A percentile compares a stretch with the other conserved stretches of the same genome.
Evolutionary conservation across 2,888 invertebrate genomes (phyloP).

Genomic region (Polydrusus tereticollis): DNA sequence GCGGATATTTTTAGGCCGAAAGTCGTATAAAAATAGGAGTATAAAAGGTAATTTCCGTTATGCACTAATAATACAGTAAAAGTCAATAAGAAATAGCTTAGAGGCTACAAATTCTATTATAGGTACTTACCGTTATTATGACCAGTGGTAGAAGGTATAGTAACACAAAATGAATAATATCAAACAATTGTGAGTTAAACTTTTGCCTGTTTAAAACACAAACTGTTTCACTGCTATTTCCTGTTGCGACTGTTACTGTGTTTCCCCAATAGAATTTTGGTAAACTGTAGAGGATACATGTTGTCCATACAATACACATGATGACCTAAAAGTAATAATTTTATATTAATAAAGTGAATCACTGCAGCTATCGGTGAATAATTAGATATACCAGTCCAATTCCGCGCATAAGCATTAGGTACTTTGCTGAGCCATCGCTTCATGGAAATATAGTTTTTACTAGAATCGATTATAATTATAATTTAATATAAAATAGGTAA

Average conservation of each 20-base stretch:
- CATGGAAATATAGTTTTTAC: too few species aligned
- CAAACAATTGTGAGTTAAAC: conserved; percentile 83
- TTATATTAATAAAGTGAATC: neutral
- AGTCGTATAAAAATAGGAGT: too few species aligned
- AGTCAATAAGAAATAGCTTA: too few species aligned
- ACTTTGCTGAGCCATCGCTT: too few species aligned
- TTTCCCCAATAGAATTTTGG: conserved; percentile 89
- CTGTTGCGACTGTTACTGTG: conserved; percentile 73
- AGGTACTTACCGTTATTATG: conserved; percentile 79
- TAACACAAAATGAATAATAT: conserved; percentile 85
- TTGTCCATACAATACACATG: conserved; percentile 84
- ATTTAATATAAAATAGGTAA: too few species aligned
- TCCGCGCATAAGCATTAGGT: too few species aligned
- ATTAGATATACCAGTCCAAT: too few species aligned
- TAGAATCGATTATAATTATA: too few species aligned
- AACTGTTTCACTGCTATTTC: conserved; percentile 76
- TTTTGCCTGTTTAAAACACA: conserved; percentile 82
- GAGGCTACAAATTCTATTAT: neutral
- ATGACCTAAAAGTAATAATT: conserved; percentile 72
- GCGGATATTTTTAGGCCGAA: too few species aligned
- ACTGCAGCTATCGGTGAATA: too few species aligned
- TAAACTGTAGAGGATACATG: conserved; percentile 85
- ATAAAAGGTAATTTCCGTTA: too few species aligned
- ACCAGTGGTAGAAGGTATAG: conserved; percentile 86
- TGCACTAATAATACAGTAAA: too few species aligned